These are phyloP conservation scores for Thalassaphorura encarpata DNA, from an alignment of 1,140 invertebrate species.

Conservation along the genomic window DNA sequence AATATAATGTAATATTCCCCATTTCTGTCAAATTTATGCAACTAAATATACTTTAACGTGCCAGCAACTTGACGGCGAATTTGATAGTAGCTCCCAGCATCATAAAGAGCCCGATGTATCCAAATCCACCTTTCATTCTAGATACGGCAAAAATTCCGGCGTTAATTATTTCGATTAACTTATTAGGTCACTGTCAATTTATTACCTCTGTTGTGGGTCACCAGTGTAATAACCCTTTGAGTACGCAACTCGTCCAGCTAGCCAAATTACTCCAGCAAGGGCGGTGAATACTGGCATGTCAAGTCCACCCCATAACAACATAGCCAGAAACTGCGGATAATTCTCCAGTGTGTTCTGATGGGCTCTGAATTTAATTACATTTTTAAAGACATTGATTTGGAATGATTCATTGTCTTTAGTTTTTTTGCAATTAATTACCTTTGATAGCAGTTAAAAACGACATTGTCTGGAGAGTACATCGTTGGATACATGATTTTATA, in stretches of 20 bases:
- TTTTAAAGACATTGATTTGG: neutral
- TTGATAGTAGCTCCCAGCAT: constrained; percentile 37
- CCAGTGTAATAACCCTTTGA: constrained; percentile 44
- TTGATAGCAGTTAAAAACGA: constrained; percentile 42
- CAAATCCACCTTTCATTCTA: constrained; percentile 39
- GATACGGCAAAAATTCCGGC: constrained; percentile 31
- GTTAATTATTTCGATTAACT: constrained; percentile 2
- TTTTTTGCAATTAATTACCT: constrained; percentile 17
- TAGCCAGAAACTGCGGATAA: constrained; percentile 39
- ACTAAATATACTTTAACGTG: too few relatives aligned
- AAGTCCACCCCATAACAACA: constrained; percentile 41
- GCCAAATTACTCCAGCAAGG: constrained; percentile 39
- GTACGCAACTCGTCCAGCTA: constrained; percentile 40
- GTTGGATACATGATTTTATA: constrained; percentile 38
- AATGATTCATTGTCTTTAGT: neutral
- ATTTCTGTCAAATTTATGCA: too few relatives aligned
- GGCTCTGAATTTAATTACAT: constrained; percentile 33
- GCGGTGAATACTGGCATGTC: constrained; percentile 40
- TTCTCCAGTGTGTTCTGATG: constrained; percentile 45
- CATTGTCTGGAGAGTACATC: constrained; percentile 40
- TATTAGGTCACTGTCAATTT: neutral
- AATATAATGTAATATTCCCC: too few relatives aligned
- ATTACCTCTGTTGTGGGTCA: constrained; percentile 31
- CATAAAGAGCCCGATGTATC: constrained; percentile 38
- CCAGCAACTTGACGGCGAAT: constrained; percentile 34